Conservation (phyloP, 2,888 invertebrate species). For the Pecten maximus region DNA sequence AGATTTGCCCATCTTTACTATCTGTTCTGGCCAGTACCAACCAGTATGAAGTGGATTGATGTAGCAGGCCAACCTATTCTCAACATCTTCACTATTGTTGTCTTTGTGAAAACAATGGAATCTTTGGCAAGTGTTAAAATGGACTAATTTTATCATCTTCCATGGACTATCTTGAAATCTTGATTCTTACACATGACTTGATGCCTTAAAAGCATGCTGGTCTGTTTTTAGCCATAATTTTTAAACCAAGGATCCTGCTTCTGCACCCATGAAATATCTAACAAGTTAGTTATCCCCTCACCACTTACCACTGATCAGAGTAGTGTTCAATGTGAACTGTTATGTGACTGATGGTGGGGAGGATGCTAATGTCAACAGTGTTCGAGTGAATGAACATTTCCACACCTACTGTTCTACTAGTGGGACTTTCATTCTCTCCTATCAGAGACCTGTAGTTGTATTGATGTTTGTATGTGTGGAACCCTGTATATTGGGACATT, state of each 20-base stretch:
- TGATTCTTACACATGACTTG: background rate
- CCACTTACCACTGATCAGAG: slow-evolving; percentile 26
- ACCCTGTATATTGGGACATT: slow-evolving; percentile 40
- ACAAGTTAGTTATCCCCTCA: slow-evolving; percentile 17
- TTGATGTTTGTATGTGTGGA: slow-evolving; percentile 37
- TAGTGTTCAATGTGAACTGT: slow-evolving; percentile 11
- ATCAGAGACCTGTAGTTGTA: background rate
- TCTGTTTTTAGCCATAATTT: slow-evolving; percentile 4
- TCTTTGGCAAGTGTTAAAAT: slow-evolving; percentile 24
- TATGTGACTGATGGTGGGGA: slow-evolving; percentile 20
- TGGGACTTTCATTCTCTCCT: slow-evolving; percentile 35
- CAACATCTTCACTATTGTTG: slow-evolving; percentile 21
- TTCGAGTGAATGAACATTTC: slow-evolving; percentile 22
- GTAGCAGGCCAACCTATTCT: background rate
- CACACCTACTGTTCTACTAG: slow-evolving; percentile 17
- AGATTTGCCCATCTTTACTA: slow-evolving; percentile 8
- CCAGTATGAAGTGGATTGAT: background rate
- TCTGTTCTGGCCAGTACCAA: slow-evolving; percentile 18
- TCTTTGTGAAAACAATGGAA: background rate
- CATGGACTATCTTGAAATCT: slow-evolving; percentile 10
- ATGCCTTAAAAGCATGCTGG: slow-evolving; percentile 18
- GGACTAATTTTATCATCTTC: slow-evolving; percentile 22
- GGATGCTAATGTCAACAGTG: slow-evolving; percentile 26
- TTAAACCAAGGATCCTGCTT: slow-evolving; percentile 22
- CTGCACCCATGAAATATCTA: slow-evolving; percentile 10